Evolutionary conservation across 2,888 invertebrate genomes (phyloP).

Genomic region (Dugesia japonica): DNA sequence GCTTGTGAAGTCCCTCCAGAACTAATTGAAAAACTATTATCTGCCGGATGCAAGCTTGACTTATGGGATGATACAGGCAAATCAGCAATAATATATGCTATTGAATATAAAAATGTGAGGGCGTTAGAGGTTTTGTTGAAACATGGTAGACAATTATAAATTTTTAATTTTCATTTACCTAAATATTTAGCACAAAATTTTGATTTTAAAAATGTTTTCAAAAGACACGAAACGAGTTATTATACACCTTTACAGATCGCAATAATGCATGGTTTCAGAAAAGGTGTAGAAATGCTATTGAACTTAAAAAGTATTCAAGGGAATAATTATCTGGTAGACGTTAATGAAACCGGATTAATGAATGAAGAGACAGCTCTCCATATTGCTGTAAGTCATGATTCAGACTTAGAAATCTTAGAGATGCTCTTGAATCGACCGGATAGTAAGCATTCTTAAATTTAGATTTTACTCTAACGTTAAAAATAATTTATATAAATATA

Average conservation of each 20-base stretch:
- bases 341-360: not conserved
- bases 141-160: not conserved
- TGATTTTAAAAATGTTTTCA: not conserved
- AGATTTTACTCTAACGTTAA: not conserved
- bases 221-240: not conserved
- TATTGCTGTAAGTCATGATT: not conserved
- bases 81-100: not conserved
- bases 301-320: not conserved
- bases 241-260: not conserved
- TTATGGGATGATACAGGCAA: not conserved
- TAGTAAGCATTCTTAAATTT: not conserved
- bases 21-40: not conserved
- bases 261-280: not conserved
- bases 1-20: not conserved
- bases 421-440: not conserved
- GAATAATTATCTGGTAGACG: not conserved
- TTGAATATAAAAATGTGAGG: not conserved
- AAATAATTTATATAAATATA: no score
- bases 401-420: not conserved
- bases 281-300: not conserved
- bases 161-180: not conserved
- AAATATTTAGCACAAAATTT: not conserved
- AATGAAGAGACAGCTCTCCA: not conserved
- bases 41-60: not conserved
- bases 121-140: not conserved